A percentile compares a stretch with the other conserved stretches of the same genome.
phyloP scores from a whole-genome alignment of 2,113 vertebrate species.

The Leiothrix lutea region DNA sequence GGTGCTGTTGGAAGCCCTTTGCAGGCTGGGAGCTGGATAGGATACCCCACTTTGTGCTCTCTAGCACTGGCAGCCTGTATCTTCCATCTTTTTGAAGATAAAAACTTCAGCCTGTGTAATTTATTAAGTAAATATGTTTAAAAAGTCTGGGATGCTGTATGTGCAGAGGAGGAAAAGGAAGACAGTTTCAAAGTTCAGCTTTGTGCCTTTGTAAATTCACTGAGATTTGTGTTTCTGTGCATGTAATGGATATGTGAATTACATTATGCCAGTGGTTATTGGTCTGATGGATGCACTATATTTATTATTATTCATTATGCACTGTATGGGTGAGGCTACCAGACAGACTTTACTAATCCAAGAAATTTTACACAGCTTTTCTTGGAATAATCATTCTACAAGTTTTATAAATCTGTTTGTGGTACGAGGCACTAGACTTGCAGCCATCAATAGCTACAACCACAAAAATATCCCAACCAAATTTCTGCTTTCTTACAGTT shows the following conservation, averaged over 20 bases:
- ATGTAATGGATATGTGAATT: not conserved
- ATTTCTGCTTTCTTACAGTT: not conserved
- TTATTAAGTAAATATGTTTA: accelerated
- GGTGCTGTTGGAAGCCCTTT: not conserved
- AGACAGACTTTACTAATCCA: not conserved
- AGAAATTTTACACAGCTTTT: constrained; percentile 4
- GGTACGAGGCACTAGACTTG: not conserved
- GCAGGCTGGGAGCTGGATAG: not conserved
- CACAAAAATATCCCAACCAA: not conserved
- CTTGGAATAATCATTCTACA: not conserved
- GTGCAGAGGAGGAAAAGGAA: not conserved
- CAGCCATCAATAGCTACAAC: not conserved
- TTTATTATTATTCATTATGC: not conserved
- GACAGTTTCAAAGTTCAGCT: not conserved
- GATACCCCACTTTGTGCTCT: not conserved
- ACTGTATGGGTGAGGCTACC: not conserved
- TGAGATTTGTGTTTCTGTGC: constrained; percentile 12
- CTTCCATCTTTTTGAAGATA: not conserved
- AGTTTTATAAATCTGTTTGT: constrained; percentile 12
- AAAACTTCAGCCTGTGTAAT: not conserved
- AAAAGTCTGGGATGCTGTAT: not conserved
- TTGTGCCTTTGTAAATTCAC: not conserved
- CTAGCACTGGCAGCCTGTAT: not conserved
- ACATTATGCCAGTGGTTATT: not conserved
- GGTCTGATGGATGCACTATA: constrained; percentile 25